Percentiles rank a stretch among this genome's conserved stretches.
phyloP scores from a whole-genome alignment of 2,888 invertebrate species.

The Seira ritae region DNA sequence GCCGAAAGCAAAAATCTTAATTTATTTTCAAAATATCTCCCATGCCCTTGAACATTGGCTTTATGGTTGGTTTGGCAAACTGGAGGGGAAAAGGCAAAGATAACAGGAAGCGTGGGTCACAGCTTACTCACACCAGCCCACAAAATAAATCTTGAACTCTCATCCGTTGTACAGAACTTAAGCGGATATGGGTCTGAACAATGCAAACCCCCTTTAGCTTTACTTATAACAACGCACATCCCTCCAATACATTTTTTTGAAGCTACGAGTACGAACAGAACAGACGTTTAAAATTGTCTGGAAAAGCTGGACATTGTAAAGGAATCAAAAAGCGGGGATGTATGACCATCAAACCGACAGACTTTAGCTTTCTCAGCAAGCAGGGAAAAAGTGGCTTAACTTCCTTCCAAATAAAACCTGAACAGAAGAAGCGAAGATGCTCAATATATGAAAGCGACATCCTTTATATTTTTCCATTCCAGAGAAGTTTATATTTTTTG shows the following conservation, averaged over 20 bases:
- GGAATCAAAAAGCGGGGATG: neutral
- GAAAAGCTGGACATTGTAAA: conserved; percentile 31
- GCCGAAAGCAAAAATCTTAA: too few species aligned
- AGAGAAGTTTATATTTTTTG: too few species aligned
- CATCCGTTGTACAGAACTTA: conserved; percentile 8
- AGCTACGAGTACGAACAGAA: too few species aligned
- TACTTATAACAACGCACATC: too few species aligned
- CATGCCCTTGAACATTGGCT: neutral
- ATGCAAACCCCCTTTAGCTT: conserved; percentile 19
- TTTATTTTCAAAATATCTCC: neutral
- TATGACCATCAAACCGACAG: neutral
- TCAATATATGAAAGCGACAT: neutral
- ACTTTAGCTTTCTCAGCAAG: conserved; percentile 20
- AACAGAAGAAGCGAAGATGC: neutral
- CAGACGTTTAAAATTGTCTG: neutral
- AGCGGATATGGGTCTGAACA: conserved; percentile 43
- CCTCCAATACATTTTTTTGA: too few species aligned
- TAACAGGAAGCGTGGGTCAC: conserved; percentile 56
- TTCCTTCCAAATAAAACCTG: neutral
- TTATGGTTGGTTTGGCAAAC: neutral
- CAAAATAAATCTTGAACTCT: neutral
- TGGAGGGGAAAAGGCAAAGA: conserved; percentile 32
- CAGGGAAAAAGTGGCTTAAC: conserved; percentile 42
- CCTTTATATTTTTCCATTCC: too few species aligned
- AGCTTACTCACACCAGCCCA: conserved; percentile 34